These are phyloP conservation scores for Talpa occidentalis DNA, from an alignment of 2,113 vertebrate genomes.

Conservation along the genomic window DNA sequence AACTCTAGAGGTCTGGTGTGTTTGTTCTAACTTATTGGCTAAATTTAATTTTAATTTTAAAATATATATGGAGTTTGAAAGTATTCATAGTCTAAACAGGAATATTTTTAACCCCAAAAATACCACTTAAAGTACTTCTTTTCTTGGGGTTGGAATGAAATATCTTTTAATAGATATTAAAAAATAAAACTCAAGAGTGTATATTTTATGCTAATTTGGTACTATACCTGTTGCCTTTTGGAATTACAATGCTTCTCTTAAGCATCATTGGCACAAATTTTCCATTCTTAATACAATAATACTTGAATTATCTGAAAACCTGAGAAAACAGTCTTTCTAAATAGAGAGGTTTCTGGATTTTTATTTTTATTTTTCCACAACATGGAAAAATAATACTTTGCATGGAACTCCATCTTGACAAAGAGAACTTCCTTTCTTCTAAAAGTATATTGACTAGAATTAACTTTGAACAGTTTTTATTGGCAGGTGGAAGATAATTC, in stretches of 20 bases:
- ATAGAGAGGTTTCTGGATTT: not conserved
- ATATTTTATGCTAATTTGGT: not conserved
- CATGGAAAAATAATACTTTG: not conserved
- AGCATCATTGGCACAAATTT: not conserved
- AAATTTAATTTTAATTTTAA: slow-evolving; percentile 40
- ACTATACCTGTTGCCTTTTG: slow-evolving; percentile 1
- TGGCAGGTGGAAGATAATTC: not conserved
- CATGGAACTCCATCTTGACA: not conserved
- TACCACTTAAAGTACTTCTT: not conserved
- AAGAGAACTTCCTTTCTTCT: not conserved
- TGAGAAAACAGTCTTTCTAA: not conserved
- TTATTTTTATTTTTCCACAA: no score
- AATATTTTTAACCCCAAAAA: not conserved
- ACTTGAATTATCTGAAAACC: not conserved
- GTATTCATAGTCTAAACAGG: not conserved
- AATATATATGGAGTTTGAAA: slow-evolving; percentile 12
- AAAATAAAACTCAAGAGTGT: slow-evolving; percentile 12
- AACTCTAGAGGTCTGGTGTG: not conserved
- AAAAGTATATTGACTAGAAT: not conserved
- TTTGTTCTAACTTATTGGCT: not conserved
- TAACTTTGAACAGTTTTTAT: slow-evolving; percentile 27
- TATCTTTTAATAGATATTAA: not conserved
- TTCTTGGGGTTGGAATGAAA: slow-evolving; percentile 49
- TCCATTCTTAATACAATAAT: not conserved
- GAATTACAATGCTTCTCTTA: not conserved